Evolutionary conservation across 2,113 vertebrate species (phyloP).

Genomic region (Natator depressus): DNA sequence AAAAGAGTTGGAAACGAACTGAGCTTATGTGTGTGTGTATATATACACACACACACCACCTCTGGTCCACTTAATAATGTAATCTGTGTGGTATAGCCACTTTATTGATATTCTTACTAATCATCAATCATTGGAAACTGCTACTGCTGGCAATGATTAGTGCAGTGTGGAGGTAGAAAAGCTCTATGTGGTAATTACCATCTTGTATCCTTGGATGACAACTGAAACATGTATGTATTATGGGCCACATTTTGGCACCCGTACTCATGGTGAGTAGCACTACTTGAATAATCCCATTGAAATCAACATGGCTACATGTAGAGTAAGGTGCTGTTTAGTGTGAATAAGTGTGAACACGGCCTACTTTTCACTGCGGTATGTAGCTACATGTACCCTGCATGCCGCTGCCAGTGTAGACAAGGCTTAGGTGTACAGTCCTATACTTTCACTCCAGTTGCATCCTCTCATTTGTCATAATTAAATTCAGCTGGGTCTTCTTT

Average conservation of each 20-base stretch:
- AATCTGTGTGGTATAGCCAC: neutral
- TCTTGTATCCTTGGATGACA: neutral
- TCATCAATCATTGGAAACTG: neutral
- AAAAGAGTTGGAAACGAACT: neutral
- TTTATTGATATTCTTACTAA: neutral
- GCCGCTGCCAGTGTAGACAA: no score
- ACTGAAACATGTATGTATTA: constrained; percentile 13
- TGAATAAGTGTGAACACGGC: neutral
- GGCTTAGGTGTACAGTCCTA: neutral
- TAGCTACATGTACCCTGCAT: no score
- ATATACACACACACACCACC: neutral
- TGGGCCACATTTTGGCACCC: neutral
- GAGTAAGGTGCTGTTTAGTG: accelerated
- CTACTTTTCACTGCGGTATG: no score
- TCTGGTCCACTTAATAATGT: neutral
- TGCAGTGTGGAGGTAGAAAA: neutral
- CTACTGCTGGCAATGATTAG: accelerated
- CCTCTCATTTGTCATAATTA: neutral
- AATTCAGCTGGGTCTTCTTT: no score
- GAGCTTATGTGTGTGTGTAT: neutral
- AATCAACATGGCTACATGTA: neutral
- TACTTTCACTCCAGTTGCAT: neutral
- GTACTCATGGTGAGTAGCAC: neutral
- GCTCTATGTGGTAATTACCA: neutral
- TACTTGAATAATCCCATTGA: neutral